Evolutionary conservation across 2,113 vertebrate species (phyloP).

Genomic region (Chionomys nivalis): DNA sequence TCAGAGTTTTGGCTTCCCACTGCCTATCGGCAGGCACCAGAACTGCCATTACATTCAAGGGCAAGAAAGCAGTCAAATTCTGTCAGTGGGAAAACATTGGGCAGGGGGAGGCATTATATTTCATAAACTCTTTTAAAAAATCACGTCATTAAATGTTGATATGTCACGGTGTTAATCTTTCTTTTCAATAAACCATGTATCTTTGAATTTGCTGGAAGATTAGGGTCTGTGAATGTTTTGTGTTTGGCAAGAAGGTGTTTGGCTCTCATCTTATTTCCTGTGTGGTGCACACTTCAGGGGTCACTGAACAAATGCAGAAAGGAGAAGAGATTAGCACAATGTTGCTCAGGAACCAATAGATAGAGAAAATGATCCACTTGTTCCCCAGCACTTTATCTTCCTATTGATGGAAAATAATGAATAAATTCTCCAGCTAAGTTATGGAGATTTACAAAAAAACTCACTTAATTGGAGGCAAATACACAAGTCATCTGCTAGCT

Average conservation of each 20-base stretch:
- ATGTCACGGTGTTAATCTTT: background rate
- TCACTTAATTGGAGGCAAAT: background rate
- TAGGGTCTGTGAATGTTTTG: background rate
- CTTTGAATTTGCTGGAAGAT: background rate
- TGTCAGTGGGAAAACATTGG: background rate
- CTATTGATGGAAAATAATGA: constrained; percentile 10
- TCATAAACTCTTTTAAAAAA: background rate
- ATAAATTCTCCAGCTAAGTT: background rate
- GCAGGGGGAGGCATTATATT: background rate
- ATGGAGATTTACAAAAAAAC: background rate
- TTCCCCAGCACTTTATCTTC: constrained; percentile 15
- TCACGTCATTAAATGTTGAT: background rate
- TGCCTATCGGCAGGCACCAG: background rate
- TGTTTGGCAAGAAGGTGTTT: background rate
- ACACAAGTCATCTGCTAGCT: background rate
- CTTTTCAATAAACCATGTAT: background rate
- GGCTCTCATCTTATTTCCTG: background rate
- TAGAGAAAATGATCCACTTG: background rate
- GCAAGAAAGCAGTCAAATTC: background rate
- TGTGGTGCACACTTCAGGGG: background rate
- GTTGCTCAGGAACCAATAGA: background rate
- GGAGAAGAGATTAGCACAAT: background rate
- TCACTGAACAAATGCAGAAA: background rate
- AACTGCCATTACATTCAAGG: background rate
- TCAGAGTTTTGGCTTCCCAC: constrained; percentile 2